phyloP scores from a whole-genome alignment of 2,888 invertebrate species.

The Buathra laborator region DNA sequence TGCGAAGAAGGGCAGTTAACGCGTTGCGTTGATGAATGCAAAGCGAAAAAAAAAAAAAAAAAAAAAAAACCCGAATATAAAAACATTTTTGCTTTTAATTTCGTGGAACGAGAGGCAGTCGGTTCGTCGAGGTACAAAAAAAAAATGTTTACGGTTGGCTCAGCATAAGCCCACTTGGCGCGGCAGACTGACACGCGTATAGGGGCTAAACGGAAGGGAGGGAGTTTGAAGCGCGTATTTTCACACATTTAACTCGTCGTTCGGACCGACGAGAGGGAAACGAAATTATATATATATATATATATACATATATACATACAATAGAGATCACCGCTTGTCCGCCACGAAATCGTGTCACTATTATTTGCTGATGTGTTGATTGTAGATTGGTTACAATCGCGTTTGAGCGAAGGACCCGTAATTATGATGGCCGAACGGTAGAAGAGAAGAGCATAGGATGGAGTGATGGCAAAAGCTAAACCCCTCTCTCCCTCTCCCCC shows the following conservation, averaged over 20 bases:
- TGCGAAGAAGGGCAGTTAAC: constrained; percentile 1
- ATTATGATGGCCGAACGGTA: constrained; percentile 73
- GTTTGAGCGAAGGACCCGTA: constrained; percentile 73
- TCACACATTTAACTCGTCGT: constrained; percentile 1
- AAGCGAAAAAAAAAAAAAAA: not conserved
- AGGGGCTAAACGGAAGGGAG: not conserved
- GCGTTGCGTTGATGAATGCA: constrained; percentile 6
- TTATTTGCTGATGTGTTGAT: constrained; percentile 77
- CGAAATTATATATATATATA: not conserved
- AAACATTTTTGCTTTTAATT: constrained; percentile 42
- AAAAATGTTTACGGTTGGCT: constrained; percentile 56
- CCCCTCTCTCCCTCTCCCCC: too few relatives aligned
- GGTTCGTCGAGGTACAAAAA: constrained; percentile 10
- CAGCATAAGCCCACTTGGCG: constrained; percentile 50
- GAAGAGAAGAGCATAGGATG: not conserved
- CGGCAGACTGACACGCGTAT: not conserved
- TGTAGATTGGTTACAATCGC: constrained; percentile 77
- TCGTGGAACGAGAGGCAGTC: constrained; percentile 25
- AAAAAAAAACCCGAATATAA: not conserved
- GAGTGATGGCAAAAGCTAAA: constrained; percentile 59
- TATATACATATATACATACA: not conserved
- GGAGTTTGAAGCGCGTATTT: constrained; percentile 1
- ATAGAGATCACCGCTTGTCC: constrained; percentile 40
- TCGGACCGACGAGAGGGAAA: not conserved
- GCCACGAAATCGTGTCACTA: constrained; percentile 70